Percentiles rank a stretch among this genome's conserved stretches.
Evolutionary conservation across 2,113 vertebrate species (phyloP).

Genomic region (Catagonus wagneri): DNA sequence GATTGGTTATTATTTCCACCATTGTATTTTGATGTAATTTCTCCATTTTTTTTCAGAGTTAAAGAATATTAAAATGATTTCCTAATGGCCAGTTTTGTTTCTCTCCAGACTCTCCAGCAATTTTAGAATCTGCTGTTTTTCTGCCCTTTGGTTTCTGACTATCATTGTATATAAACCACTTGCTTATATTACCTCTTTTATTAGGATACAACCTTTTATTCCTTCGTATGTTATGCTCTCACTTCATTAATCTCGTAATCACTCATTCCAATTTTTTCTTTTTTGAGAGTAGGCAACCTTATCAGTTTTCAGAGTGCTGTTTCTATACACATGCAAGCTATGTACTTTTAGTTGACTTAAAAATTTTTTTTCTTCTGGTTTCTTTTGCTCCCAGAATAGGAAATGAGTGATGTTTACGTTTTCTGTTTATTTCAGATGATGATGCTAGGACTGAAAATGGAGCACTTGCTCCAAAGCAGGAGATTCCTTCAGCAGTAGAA

Average conservation of each 20-base stretch:
- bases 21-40: slow-evolving; percentile 32
- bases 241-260: not conserved
- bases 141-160: not conserved
- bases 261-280: not conserved
- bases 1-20: not conserved
- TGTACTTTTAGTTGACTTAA: not conserved
- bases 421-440: slow-evolving; percentile 81
- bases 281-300: not conserved
- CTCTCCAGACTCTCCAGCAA: not conserved
- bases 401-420: slow-evolving; percentile 54
- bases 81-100: not conserved
- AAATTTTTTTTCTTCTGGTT: not conserved
- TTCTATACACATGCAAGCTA: not conserved
- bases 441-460: slow-evolving; percentile 79
- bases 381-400: not conserved
- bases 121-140: slow-evolving; percentile 8
- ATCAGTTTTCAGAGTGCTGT: not conserved
- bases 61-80: slow-evolving; percentile 24
- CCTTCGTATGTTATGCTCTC: not conserved
- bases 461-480: slow-evolving; percentile 75
- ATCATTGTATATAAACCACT: not conserved
- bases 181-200: not conserved
- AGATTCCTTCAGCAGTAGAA: slow-evolving; percentile 68
- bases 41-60: slow-evolving; percentile 13
- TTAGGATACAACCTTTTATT: not conserved